phyloP scores from a whole-genome alignment of 2,797 vertebrate genomes.

The Anguilla pacifica region DNA sequence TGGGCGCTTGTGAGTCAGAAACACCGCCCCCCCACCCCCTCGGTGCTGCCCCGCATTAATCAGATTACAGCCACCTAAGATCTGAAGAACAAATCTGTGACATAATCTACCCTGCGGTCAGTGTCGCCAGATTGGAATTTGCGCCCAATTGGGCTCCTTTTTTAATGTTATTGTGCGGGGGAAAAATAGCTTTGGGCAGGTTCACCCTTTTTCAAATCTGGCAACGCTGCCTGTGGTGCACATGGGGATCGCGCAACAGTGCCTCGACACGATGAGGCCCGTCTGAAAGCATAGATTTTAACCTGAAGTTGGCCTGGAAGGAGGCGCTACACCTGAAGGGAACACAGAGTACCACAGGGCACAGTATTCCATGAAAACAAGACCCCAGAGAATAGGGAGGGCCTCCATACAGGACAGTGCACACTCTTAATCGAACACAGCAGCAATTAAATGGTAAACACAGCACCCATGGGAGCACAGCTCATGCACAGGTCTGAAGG shows the following conservation, averaged over 20 bases:
- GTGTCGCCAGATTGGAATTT: too few species aligned
- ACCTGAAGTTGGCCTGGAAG: not conserved
- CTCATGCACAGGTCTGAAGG: not conserved
- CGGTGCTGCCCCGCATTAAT: not conserved
- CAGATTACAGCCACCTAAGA: not conserved
- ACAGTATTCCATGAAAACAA: too few species aligned
- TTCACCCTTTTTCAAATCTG: too few species aligned
- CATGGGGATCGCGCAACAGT: not conserved
- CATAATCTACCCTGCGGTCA: not conserved
- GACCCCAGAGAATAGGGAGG: too few species aligned
- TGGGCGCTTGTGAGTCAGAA: not conserved
- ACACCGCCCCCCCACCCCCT: not conserved
- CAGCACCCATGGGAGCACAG: not conserved
- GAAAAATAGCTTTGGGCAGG: too few species aligned
- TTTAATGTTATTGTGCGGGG: too few species aligned
- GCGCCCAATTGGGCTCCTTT: too few species aligned
- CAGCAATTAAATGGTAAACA: not conserved
- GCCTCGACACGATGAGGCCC: not conserved
- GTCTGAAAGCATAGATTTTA: not conserved
- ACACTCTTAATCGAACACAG: not conserved
- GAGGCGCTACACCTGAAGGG: not conserved
- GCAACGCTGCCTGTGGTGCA: not conserved
- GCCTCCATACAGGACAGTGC: not conserved
- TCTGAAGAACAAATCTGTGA: not conserved
- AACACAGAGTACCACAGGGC: not conserved